Base-by-base conservation (phyloP, 2,113 vertebrate species). In the Epinephelus moara region DNA sequence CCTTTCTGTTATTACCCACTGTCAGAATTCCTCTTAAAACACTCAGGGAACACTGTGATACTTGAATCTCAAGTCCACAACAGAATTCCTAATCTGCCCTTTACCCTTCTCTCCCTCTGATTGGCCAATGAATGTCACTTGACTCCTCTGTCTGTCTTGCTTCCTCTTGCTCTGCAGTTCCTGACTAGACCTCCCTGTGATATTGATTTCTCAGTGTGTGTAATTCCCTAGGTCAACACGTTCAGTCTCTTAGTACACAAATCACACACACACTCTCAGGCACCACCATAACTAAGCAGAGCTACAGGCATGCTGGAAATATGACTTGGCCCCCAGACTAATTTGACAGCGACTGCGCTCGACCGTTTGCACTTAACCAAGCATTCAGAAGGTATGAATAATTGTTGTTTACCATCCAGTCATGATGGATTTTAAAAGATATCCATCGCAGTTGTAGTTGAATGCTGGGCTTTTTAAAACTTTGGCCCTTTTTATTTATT, bases 141-240 rank as follows among this genome's bases (percentile, higher is more conserved):
- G 87, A 70, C 78, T 77, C 53, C 7, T 53, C 49, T 81, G 27
- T 37, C 60, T 52, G 67, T 50, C 60, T 40, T 40, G n/a, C 75
- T 50, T 55, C 37, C 25, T 18, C 30, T 12, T 27, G 25, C 53
- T 67, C 81, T 82, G 76, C 90, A 83, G 85, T 80, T 70, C 70
- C 74, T 76, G 52, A 85, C 57, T 78, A 61, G 80, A 84, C 67
- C 84, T 84, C 81, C 63, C 70, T 63, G 71, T 42, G 70, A 52
- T 89, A 92, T 93, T 69, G 83, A 92, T 94, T 93, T 91, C 60
- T 86, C 67, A 21, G 47, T 76, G 23, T 77, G 81, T 83, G 80
- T 90, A 82, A 90, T 88, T 90, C 78, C 88, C 75, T 50, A 62
- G 85, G 74, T 92, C 85, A 92, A 91, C 87, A 79, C 78, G 42